Percentiles rank a stretch among this genome's conserved stretches.
These are phyloP conservation scores for Galbula dea DNA, from an alignment of 2,113 vertebrate genomes.

Conservation along the genomic window DNA sequence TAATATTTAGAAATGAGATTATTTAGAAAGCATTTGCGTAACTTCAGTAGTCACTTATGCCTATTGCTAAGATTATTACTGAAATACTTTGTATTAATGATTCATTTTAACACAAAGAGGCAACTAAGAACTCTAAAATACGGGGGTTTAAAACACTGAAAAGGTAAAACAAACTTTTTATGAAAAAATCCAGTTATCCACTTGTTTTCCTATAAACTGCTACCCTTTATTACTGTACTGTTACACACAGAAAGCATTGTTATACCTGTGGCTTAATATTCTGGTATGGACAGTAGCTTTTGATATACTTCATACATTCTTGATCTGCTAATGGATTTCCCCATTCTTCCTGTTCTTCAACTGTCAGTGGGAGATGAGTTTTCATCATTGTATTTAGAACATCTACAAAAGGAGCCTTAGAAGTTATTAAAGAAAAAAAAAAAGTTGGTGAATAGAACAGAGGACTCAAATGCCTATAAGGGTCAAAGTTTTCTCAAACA, in stretches of 20 bases:
- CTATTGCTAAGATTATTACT: background rate
- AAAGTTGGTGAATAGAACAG: background rate
- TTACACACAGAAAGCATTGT: background rate
- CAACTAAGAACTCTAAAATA: background rate
- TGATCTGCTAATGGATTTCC: slow-evolving; percentile 83
- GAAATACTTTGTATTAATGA: background rate
- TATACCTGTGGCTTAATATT: slow-evolving; percentile 93
- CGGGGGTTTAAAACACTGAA: background rate
- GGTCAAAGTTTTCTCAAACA: background rate
- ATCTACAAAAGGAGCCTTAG: slow-evolving; percentile 92
- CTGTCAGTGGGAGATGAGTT: slow-evolving; percentile 83
- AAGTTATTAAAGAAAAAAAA: background rate
- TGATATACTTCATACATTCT: slow-evolving; percentile 78
- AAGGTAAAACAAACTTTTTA: background rate
- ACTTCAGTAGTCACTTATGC: background rate
- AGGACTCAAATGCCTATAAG: background rate
- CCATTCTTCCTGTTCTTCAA: slow-evolving; percentile 95
- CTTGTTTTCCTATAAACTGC: background rate
- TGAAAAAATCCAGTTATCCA: background rate
- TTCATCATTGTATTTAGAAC: slow-evolving; percentile 91
- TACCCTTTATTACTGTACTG: background rate
- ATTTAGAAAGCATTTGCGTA: background rate
- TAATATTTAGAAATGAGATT: background rate
- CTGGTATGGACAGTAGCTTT: slow-evolving; percentile 89
- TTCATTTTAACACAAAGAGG: background rate